These are phyloP conservation scores for Megalops atlanticus DNA, from an alignment of 2,113 vertebrate species.

Conservation along the genomic window DNA sequence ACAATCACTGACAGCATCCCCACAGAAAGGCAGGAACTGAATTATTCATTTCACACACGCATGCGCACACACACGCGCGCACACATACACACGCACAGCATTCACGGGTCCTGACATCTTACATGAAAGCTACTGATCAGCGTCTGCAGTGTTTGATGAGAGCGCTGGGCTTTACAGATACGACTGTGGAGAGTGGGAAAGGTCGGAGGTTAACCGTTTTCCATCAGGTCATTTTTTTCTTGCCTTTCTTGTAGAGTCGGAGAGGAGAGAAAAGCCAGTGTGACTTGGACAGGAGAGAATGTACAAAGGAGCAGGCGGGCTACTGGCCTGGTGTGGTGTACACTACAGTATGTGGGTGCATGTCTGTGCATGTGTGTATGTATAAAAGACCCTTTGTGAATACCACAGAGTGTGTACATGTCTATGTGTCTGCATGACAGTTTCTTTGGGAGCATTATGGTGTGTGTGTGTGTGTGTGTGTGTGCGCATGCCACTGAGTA, in stretches of 20 bases:
- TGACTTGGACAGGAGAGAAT: slow-evolving; percentile 48
- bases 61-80: not conserved
- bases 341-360: slow-evolving; percentile 30
- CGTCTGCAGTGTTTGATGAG: slow-evolving; percentile 39
- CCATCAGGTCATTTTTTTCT: slow-evolving; percentile 15
- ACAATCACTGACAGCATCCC: slow-evolving; percentile 45
- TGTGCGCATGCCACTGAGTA: not conserved
- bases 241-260: not conserved
- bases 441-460: not conserved
- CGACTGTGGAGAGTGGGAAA: slow-evolving; percentile 49
- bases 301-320: slow-evolving; percentile 13
- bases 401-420: not conserved
- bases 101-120: slow-evolving; percentile 32
- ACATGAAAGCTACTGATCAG: slow-evolving; percentile 20
- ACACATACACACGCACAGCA: not conserved
- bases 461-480: slow-evolving; percentile 6
- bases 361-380: slow-evolving; percentile 1
- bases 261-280: slow-evolving; percentile 24
- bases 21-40: slow-evolving; percentile 31
- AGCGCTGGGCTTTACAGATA: slow-evolving; percentile 32
- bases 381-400: too few relatives aligned
- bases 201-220: slow-evolving; percentile 43
- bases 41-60: slow-evolving; percentile 40
- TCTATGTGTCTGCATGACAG: not conserved
- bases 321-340: not conserved